Conservation (phyloP, 2,797 vertebrate species). For the Pterois miles region DNA sequence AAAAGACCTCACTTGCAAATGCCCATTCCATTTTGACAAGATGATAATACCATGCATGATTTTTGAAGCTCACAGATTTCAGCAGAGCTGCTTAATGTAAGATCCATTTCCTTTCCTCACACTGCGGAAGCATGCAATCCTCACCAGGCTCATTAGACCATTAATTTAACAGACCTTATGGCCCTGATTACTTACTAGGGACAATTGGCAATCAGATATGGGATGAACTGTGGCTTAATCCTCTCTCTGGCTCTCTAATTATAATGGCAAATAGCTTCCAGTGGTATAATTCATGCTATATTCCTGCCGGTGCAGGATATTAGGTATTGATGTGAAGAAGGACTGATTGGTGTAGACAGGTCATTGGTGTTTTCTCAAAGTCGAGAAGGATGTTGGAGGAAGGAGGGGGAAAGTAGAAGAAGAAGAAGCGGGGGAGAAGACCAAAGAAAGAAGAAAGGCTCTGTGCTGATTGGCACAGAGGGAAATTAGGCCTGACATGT, state of each 20-base stretch:
- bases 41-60: not conserved
- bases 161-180: conserved; percentile 47
- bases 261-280: conserved; percentile 51
- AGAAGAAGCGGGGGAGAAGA: too few relatives aligned
- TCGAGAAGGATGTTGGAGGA: not conserved
- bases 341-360: conserved; percentile 48
- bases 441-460: not conserved
- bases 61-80: conserved; percentile 7
- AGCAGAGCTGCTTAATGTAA: not conserved
- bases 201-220: conserved; percentile 61
- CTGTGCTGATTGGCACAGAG: conserved; percentile 26
- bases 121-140: not conserved
- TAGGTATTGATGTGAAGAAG: conserved; percentile 40
- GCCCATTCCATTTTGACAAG: not conserved
- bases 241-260: conserved; percentile 52
- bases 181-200: conserved; percentile 39
- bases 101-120: conserved; percentile 8
- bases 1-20: not conserved
- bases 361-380: conserved; percentile 30
- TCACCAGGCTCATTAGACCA: conserved; percentile 36
- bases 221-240: conserved; percentile 47
- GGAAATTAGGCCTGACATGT: conserved; percentile 48
- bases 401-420: not conserved
- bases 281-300: conserved; percentile 39
- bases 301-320: conserved; percentile 39